Base-by-base conservation (phyloP, 2,797 vertebrate genomes). In the Mallotus villosus region DNA sequence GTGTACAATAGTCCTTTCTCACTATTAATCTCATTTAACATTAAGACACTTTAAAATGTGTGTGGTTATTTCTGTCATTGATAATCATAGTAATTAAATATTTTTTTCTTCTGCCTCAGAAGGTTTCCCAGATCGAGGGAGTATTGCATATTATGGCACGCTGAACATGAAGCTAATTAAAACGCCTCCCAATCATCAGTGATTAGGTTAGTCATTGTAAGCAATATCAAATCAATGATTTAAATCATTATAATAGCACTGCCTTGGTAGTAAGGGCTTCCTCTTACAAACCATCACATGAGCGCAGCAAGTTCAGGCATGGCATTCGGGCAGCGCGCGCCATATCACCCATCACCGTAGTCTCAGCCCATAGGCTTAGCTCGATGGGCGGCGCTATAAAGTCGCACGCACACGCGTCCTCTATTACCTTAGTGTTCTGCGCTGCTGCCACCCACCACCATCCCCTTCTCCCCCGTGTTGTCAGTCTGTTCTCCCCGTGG, bases 141-240 rank as follows among this genome's bases (percentile, higher is more conserved):
- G 66, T 74, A 63, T 24, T 59, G 17, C 29, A 58, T 22, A 22
- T 58, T 67, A 66, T 74, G 80, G 78, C 72, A 78, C 75, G 41
- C 59, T 79, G 71, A 88, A 85, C 85, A 86, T 81, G 75, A 75
- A 77, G 79, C 76, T 89, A 79, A 87, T 89, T 86, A 84, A 85
- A 85, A 82, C 64, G 67, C 73, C 74, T 80, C 78, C 73, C 67
- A 85, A 78, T 87, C 82, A 84, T 86, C 78, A 75, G 53, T 73
- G 77, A 87, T 82, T 77, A 82, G 67, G 81, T 76, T 81, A 75
- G 65, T 77, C 77, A 69, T 80, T 75, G 80, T 74, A 71, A 72
- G 72, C 64, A 71, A 82, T 84, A 82, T 77, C 71, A 84, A 87
- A 83, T 90, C 87, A 88, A 49, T 80, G 60, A 70, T 76, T 68